Percentiles rank a stretch among this genome's conserved stretches.
These are phyloP conservation scores for Radopholus similis DNA, from an alignment of 1,140 invertebrate species.

Conservation along the genomic window DNA sequence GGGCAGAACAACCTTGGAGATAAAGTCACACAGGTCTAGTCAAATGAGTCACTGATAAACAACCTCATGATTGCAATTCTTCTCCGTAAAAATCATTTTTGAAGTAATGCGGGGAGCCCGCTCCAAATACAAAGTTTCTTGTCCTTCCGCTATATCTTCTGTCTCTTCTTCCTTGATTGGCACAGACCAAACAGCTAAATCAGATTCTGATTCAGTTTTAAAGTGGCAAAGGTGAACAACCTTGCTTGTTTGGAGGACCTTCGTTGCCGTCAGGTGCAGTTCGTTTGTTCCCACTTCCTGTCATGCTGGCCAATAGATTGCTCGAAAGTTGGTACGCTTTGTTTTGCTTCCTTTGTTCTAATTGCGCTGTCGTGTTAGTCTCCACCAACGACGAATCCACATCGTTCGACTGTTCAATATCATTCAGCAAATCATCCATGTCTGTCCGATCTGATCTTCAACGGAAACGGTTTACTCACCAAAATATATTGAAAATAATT, in stretches of 20 bases:
- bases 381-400: neutral
- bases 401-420: neutral
- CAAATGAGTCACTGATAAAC: neutral
- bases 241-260: neutral
- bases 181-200: neutral
- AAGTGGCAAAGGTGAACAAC: neutral
- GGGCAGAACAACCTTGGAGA: conserved; percentile 61
- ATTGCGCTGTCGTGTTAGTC: conserved; percentile 3
- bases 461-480: too few species aligned
- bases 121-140: neutral
- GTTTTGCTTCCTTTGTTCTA: conserved; percentile 8
- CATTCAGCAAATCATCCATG: conserved; percentile 17
- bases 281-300: neutral
- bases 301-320: neutral
- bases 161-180: conserved; percentile 3
- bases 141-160: neutral
- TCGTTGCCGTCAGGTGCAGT: neutral
- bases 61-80: conserved; percentile 15
- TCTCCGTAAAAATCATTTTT: neutral
- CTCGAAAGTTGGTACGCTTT: neutral
- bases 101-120: neutral
- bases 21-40: neutral
- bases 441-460: too few species aligned
- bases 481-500: too few species aligned
- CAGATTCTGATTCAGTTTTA: neutral